A percentile compares a stretch with the other conserved stretches of the same genome.
These are phyloP conservation scores for Pangasius krempfi DNA, from an alignment of 2,797 vertebrate species.

Conservation along the genomic window DNA sequence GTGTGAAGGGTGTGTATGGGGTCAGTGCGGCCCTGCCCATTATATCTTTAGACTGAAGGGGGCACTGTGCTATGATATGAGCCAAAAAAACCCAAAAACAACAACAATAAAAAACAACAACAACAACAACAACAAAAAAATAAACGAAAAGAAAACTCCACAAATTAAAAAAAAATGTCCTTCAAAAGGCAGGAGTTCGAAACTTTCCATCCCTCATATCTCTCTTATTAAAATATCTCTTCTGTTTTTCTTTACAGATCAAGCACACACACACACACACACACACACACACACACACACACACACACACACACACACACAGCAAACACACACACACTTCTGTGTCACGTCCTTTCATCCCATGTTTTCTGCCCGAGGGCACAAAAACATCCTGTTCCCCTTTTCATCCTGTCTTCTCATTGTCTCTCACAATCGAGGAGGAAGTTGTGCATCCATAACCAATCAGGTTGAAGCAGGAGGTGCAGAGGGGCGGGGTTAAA, in stretches of 20 bases:
- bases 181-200: constrained; percentile 72
- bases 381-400: constrained; percentile 29
- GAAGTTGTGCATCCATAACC: constrained; percentile 10
- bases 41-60: constrained; percentile 56
- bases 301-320: constrained; percentile 20
- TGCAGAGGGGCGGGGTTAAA: constrained; percentile 58
- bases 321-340: constrained; percentile 30
- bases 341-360: constrained; percentile 19
- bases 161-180: constrained; percentile 58
- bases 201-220: constrained; percentile 55
- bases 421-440: constrained; percentile 1
- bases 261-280: constrained; percentile 12
- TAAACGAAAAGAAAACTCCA: background rate
- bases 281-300: constrained; percentile 42
- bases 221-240: constrained; percentile 77
- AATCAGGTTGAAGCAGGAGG: constrained; percentile 46
- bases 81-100: constrained; percentile 41
- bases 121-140: constrained; percentile 38
- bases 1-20: constrained; percentile 31
- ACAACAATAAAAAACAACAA: constrained; percentile 31
- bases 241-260: constrained; percentile 46
- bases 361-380: constrained; percentile 35
- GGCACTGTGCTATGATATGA: constrained; percentile 60
- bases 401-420: constrained; percentile 30
- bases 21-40: constrained; percentile 58